Percentiles rank a stretch among this genome's conserved stretches.
Evolutionary conservation across 2,888 invertebrate genomes (phyloP).

Genomic region (Macrosiphum euphorbiae): DNA sequence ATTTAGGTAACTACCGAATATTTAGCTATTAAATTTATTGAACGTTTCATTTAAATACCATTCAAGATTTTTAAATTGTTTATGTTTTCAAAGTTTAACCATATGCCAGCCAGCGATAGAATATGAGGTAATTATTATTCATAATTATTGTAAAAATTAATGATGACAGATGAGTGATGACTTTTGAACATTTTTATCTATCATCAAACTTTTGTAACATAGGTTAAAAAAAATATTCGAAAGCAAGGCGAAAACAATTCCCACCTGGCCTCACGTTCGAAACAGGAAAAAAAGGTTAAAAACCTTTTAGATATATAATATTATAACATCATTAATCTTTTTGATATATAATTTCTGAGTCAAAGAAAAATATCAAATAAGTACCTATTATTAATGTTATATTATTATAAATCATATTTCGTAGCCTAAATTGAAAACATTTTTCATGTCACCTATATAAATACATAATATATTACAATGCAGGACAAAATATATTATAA

Average conservation of each 20-base stretch:
- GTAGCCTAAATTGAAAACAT: neutral
- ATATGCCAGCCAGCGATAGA: neutral
- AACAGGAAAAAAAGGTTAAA: too few species aligned
- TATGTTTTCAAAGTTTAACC: neutral
- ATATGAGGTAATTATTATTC: neutral
- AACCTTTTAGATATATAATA: neutral
- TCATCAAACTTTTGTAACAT: neutral
- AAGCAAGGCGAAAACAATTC: too few species aligned
- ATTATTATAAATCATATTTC: neutral
- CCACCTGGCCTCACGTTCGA: too few species aligned
- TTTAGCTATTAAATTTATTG: neutral
- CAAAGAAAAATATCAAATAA: neutral
- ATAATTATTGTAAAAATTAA: neutral
- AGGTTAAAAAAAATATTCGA: neutral
- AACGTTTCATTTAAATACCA: neutral
- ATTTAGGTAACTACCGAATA: neutral
- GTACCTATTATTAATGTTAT: neutral
- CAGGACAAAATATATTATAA: too few species aligned
- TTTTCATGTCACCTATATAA: neutral
- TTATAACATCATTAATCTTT: neutral
- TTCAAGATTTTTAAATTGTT: neutral
- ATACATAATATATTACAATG: neutral
- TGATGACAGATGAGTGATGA: neutral
- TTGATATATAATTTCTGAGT: neutral
- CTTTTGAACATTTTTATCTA: neutral